Percentiles rank a stretch among this genome's conserved stretches.
These are phyloP conservation scores for Prosapia bicincta DNA, from an alignment of 2,888 invertebrate genomes.

Conservation along the genomic window DNA sequence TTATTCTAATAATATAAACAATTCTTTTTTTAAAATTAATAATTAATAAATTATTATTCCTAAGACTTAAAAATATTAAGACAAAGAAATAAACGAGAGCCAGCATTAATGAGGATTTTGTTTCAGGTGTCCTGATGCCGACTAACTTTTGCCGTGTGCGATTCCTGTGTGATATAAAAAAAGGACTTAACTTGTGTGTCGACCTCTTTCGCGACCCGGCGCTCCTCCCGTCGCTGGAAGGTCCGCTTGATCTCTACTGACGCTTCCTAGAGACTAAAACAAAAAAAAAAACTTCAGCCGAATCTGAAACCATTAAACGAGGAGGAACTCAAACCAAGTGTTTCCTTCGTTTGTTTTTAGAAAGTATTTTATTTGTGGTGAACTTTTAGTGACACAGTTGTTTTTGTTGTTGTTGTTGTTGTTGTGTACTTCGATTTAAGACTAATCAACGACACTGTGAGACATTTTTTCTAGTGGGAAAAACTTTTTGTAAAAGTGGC, in stretches of 20 bases:
- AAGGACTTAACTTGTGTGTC: conserved; percentile 4
- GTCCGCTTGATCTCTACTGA: conserved; percentile 28
- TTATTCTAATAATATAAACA: too few species aligned
- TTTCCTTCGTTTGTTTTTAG: background rate
- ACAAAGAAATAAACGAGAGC: too few species aligned
- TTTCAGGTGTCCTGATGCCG: conserved; percentile 21
- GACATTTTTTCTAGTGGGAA: background rate
- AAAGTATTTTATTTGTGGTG: background rate
- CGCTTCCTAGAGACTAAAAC: conserved; percentile 6
- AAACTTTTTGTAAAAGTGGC: conserved; percentile 6
- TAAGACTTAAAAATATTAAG: too few species aligned
- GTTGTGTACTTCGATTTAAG: background rate
- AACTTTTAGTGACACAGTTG: background rate
- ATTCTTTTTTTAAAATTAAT: too few species aligned
- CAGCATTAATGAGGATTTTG: too few species aligned
- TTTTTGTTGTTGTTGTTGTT: background rate
- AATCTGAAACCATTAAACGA: background rate
- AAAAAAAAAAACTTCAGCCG: too few species aligned
- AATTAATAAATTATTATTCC: too few species aligned
- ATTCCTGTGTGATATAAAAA: conserved; percentile 16
- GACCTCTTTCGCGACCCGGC: conserved; percentile 1
- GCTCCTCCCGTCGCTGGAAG: conserved; percentile 10
- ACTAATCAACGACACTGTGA: background rate
- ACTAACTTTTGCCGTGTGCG: conserved; percentile 15
- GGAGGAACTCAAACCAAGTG: background rate